Base-by-base conservation (phyloP, 2,113 vertebrate species). In the Arvicanthis niloticus region DNA sequence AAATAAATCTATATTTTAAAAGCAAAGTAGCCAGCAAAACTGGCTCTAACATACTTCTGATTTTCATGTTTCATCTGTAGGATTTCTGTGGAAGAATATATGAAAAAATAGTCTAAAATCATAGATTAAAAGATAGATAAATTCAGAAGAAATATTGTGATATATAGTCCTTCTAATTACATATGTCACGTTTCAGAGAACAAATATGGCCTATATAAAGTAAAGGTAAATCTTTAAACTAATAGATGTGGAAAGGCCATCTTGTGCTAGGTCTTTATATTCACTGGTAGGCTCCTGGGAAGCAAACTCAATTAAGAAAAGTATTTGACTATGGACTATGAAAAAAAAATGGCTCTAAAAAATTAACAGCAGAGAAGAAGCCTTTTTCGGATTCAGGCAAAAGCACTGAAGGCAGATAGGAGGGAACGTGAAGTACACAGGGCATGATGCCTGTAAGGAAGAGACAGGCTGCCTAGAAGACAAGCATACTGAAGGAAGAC, bases 381-480 rank as follows among this genome's bases (percentile, higher is more conserved):
- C 26, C 24, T 77, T 31, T 45, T 48, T 15, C 29, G 26, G 45
- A 77, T 51, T 48, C 45, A 48, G 24, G 26, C 12, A 77, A 77
- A 48, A 51, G 12, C 45, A 29, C 13, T 51, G 75, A 51, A 29
- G 45, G 24, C 75, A 31, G 75, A 48, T 2, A 77, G 72, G n/a
- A 22, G 40, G 21, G 21, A 75, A 11, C 72, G 8, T 29, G 24
- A 48, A 1, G 24, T 77, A 77, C 9, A 76, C 42, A 6, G 4
- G 75, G 29, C 75, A 45, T 45, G 73, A 45, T 76, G 42, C 5
- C 42, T 77, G 12, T 24, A 77, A 48, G 75, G 22, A 70, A 53
- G 31, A 37, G 89, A 91, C 91, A 97, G 73, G 40, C 94, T 90
- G 92, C 93, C 6, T 16, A 68, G 53, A 31, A 48, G 1, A 9